Percentiles rank a stretch among this genome's conserved stretches.
phyloP scores from a whole-genome alignment of 2,113 vertebrate genomes.

The Saccopteryx leptura region DNA sequence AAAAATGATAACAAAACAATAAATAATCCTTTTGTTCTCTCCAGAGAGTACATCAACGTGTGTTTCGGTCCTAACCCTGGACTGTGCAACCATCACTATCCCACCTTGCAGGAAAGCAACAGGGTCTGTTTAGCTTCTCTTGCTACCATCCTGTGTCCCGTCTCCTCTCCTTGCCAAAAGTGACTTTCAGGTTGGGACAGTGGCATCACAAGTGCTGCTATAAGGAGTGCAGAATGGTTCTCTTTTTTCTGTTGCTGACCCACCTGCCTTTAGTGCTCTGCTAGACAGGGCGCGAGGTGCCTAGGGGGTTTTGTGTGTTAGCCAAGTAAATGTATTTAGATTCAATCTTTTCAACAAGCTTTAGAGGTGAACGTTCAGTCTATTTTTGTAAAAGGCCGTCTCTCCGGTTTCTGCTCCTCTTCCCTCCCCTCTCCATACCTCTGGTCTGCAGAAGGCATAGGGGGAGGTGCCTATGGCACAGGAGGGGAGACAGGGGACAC shows the following conservation, averaged over 20 bases:
- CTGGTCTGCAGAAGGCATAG: background rate
- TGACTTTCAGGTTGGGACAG: background rate
- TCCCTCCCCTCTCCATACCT: background rate
- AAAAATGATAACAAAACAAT: background rate
- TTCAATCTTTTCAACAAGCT: background rate
- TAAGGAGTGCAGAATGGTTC: background rate
- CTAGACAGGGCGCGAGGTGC: background rate
- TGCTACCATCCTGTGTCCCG: background rate
- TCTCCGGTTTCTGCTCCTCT: background rate
- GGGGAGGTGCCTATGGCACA: background rate
- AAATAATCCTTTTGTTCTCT: conserved; percentile 37
- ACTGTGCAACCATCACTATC: background rate
- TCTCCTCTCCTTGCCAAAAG: background rate
- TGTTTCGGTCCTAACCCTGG: background rate
- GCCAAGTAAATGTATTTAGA: background rate
- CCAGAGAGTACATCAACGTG: background rate
- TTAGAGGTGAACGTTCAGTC: background rate
- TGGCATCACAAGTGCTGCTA: background rate
- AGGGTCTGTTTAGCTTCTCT: background rate
- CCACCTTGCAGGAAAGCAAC: background rate
- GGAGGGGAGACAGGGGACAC: too few species aligned
- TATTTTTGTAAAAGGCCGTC: background rate
- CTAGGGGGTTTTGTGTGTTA: background rate
- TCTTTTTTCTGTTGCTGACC: background rate
- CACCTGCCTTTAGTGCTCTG: background rate